Conservation (phyloP, 2,888 invertebrate species). For the Drepanosiphum platanoidis region DNA sequence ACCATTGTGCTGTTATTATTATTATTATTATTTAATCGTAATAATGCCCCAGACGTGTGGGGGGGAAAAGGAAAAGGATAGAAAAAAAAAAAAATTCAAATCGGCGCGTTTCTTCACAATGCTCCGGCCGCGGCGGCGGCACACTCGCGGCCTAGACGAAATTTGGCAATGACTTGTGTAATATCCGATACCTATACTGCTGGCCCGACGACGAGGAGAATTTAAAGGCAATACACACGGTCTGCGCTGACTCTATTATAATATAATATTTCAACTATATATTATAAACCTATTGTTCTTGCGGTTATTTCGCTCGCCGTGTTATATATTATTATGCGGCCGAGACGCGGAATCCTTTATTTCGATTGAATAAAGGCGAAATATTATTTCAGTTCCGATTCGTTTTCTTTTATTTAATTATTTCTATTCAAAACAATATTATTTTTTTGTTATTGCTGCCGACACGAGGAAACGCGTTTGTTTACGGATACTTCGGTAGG, state of each 20-base stretch:
- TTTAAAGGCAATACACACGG: slow-evolving; percentile 6
- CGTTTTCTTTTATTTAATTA: no score
- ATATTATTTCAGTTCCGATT: background rate
- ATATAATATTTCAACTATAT: background rate
- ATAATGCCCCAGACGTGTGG: slow-evolving; percentile 49
- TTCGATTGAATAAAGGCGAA: background rate
- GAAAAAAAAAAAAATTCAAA: slow-evolving; percentile 37
- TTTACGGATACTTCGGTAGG: no score
- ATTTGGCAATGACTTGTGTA: slow-evolving; percentile 58
- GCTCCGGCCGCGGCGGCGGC: background rate
- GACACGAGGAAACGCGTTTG: no score
- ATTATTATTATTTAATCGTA: slow-evolving; percentile 59
- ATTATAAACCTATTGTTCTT: background rate
- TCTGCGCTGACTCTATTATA: no score
- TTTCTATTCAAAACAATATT: no score
- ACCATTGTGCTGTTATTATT: slow-evolving; percentile 49
- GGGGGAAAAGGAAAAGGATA: background rate
- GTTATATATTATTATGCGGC: no score
- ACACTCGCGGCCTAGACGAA: slow-evolving; percentile 34
- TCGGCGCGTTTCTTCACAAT: slow-evolving; percentile 35
- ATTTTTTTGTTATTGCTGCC: no score
- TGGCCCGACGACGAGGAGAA: background rate
- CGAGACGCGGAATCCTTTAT: background rate
- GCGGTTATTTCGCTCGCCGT: background rate
- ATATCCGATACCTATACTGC: slow-evolving; percentile 25